Evolutionary conservation across 2,888 invertebrate species (phyloP).

Genomic region (Synergus itoensis): DNA sequence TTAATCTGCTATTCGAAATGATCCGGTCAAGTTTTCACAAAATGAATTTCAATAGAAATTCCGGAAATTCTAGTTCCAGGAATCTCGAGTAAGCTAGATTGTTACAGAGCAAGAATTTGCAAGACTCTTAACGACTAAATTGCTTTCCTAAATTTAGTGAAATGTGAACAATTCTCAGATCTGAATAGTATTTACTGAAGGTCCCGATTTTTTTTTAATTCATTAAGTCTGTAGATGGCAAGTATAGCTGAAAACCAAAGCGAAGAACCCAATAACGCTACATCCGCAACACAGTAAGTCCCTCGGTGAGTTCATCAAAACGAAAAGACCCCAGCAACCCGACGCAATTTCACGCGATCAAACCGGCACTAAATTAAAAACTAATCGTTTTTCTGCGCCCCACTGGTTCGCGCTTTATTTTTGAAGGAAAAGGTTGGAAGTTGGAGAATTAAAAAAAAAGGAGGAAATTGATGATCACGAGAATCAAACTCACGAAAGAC

Average conservation of each 20-base stretch:
- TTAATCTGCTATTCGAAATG: background rate
- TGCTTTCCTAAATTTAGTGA: background rate
- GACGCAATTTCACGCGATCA: conserved; percentile 71
- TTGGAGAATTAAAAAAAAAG: background rate
- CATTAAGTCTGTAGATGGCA: background rate
- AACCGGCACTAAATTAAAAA: conserved; percentile 70
- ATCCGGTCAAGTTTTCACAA: background rate
- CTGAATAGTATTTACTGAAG: too few relatives aligned
- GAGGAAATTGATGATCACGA: conserved; percentile 17
- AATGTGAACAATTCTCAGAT: background rate
- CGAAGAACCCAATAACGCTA: background rate
- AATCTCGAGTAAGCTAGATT: background rate
- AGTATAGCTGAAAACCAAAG: background rate
- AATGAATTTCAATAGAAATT: background rate
- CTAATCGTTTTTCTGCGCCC: conserved; percentile 69
- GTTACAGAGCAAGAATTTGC: background rate
- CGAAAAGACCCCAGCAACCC: conserved; percentile 32
- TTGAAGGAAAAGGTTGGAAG: conserved; percentile 5
- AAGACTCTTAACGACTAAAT: background rate
- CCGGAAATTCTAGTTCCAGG: background rate
- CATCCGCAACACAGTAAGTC: background rate
- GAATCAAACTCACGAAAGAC: conserved; percentile 20
- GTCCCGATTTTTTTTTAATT: background rate
- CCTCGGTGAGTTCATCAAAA: background rate
- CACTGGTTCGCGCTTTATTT: conserved; percentile 53